phyloP scores from a whole-genome alignment of 2,888 invertebrate genomes.

The Carcina quercana region DNA sequence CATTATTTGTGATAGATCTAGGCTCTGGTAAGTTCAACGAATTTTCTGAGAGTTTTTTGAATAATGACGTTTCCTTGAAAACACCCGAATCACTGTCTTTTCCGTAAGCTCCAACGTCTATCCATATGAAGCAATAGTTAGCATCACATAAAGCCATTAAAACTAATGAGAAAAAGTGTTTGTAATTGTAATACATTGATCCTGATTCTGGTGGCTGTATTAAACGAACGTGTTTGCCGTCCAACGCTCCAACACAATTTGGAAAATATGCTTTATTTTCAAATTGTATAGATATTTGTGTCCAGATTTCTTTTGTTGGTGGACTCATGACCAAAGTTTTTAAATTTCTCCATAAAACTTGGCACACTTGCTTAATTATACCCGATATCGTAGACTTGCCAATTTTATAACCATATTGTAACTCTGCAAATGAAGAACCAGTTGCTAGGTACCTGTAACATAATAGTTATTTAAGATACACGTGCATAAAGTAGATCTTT shows the following conservation, averaged over 20 bases:
- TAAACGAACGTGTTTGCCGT: not conserved
- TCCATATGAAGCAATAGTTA: slow-evolving; percentile 12
- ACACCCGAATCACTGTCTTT: slow-evolving; percentile 10
- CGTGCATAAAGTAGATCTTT: no score
- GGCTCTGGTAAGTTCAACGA: not conserved
- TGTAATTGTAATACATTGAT: slow-evolving; percentile 1
- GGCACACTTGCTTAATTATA: no score
- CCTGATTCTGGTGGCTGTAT: not conserved
- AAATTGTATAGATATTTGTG: no score
- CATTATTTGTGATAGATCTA: no score
- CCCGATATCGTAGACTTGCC: no score
- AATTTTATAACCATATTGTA: no score
- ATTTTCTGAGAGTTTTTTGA: slow-evolving; percentile 6
- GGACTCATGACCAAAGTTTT: no score
- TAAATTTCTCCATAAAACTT: no score
- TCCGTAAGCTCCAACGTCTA: slow-evolving; percentile 2
- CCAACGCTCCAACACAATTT: not conserved
- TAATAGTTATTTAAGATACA: no score
- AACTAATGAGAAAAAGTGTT: not conserved
- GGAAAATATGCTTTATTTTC: slow-evolving; percentile 4
- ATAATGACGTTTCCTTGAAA: slow-evolving; percentile 10
- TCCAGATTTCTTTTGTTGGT: no score
- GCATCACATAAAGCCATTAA: slow-evolving; percentile 10
- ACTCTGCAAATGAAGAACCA: no score
- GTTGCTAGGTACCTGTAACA: no score